Conservation (phyloP, 2,797 vertebrate genomes). For the Danio jaintianensis region DNA sequence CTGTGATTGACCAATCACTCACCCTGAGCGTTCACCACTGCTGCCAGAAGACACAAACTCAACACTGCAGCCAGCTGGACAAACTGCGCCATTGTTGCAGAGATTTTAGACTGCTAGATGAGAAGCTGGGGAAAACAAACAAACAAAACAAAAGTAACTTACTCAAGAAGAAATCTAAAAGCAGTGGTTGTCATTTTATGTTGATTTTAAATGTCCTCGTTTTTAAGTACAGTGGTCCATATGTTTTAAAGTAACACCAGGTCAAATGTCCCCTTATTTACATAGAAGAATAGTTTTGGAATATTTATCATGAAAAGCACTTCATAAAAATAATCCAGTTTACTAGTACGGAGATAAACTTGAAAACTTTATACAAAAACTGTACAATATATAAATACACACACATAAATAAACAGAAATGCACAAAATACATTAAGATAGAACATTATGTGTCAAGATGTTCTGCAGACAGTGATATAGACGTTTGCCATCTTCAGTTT, state of each 20-base stretch:
- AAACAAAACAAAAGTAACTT: background rate
- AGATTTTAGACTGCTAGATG: background rate
- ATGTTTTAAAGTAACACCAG: too few species aligned
- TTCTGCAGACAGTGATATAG: too few species aligned
- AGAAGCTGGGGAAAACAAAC: background rate
- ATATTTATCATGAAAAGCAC: background rate
- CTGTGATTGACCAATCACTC: constrained; percentile 51
- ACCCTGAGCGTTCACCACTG: constrained; percentile 15
- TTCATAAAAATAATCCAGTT: background rate
- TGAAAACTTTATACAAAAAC: background rate
- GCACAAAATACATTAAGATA: too few species aligned
- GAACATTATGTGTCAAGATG: too few species aligned
- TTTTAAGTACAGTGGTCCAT: background rate
- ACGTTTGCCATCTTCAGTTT: too few species aligned
- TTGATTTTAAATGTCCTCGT: background rate
- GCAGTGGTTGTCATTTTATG: background rate
- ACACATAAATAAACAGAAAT: too few species aligned
- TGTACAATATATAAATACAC: too few species aligned
- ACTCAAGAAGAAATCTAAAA: background rate
- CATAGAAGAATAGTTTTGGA: background rate
- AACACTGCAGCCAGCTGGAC: constrained; percentile 70
- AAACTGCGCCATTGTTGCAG: constrained; percentile 44
- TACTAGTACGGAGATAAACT: background rate
- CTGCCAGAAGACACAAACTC: constrained; percentile 53
- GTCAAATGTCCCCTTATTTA: too few species aligned